A percentile compares a stretch with the other conserved stretches of the same genome.
These are phyloP conservation scores for Chrysolina americana DNA, from an alignment of 2,888 invertebrate genomes.

Conservation along the genomic window DNA sequence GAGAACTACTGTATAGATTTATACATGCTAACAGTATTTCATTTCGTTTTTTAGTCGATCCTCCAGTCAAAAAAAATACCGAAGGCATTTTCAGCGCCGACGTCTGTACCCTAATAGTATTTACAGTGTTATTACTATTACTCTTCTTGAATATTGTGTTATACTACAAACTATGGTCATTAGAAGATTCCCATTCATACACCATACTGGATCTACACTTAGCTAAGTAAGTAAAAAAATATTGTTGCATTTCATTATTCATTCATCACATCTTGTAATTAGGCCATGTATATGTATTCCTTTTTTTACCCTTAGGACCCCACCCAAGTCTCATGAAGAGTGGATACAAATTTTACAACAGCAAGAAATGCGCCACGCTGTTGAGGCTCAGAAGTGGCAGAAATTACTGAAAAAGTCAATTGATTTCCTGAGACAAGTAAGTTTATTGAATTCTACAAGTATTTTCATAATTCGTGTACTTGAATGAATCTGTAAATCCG, in stretches of 20 bases:
- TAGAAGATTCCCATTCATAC: conserved; percentile 75
- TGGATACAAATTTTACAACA: conserved; percentile 86
- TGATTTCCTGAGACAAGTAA: conserved; percentile 81
- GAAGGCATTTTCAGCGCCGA: conserved; percentile 61
- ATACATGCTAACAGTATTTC: too few relatives aligned
- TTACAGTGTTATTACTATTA: conserved; percentile 74
- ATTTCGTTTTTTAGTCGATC: conserved; percentile 64
- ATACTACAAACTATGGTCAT: conserved; percentile 86
- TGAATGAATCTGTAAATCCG: too few relatives aligned
- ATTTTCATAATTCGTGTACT: too few relatives aligned
- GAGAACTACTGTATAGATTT: too few relatives aligned
- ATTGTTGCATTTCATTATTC: background rate
- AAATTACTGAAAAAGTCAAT: conserved; percentile 81
- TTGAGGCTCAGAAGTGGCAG: conserved; percentile 88
- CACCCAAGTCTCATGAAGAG: conserved; percentile 84
- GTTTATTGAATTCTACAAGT: conserved; percentile 36
- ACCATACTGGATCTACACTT: conserved; percentile 72
- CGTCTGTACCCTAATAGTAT: conserved; percentile 68
- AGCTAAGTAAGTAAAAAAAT: conserved; percentile 68
- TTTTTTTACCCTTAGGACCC: conserved; percentile 70
- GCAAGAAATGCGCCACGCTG: conserved; percentile 85
- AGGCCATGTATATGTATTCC: background rate
- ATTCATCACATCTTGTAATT: too few relatives aligned
- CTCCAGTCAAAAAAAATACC: conserved; percentile 65
- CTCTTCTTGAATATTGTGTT: conserved; percentile 84